Base-by-base conservation (phyloP, 2,113 vertebrate genomes). In the Neotoma lepida region DNA sequence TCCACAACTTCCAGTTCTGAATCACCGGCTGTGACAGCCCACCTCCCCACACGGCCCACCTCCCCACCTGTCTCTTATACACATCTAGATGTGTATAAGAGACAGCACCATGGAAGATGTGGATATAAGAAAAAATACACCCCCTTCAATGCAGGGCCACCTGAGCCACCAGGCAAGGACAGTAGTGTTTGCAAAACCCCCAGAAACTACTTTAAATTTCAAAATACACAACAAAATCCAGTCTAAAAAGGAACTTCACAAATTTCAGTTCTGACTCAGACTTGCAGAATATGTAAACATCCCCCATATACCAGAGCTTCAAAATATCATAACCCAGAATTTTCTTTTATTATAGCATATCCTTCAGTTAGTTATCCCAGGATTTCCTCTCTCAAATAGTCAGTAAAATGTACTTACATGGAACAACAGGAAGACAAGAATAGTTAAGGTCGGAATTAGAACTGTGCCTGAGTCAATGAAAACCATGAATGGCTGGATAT, bases 341-440 rank as follows among this genome's bases (percentile, higher is more conserved):
- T 89, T 93, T 95, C 89, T 93, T 95, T 91, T 78, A 96, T 94
- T 97, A 92, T 18, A 58, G 86, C 87, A 89, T 74, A 95, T 94
- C 89, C 74, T 95, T 95, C 80, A 33, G 77, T 92, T 85, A 90
- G 68, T 94, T 96, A 82, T 33, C 96, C 96, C 93, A 93, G 95
- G 95, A 96, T 93, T 94, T 97, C 96, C 94, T 95, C 66, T 95
- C 51, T 88, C 76, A 76, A 68, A 87, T 12, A 87, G 70, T 80
- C 39, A 61, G 86, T 93, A 95, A 77, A 95, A 97, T 92, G 89
- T 41, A 86, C 89, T 94, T 85, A 80, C 66, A 76, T 87, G n/a
- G 91, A 96, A 91, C 73, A 96, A 96, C 96, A 97, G 96, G 96
- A 97, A 97, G 89, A 87, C 28, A 87, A 61, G 82, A 85, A 74